Evolutionary conservation across 1,140 invertebrate species (phyloP).

Genomic region (Streblospio benedicti): DNA sequence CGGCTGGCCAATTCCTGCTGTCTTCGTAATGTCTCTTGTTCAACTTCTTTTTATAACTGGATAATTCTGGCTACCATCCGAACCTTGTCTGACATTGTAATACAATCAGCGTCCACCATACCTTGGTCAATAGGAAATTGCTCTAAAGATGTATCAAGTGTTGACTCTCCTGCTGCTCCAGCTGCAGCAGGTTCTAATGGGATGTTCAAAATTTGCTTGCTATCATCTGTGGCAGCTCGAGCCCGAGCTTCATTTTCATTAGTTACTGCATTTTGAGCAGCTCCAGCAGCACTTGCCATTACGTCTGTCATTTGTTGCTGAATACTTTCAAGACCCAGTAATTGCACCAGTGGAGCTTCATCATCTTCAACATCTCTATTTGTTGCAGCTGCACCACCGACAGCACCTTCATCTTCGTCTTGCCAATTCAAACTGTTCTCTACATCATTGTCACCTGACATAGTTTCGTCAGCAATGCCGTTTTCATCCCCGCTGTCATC

Average conservation of each 20-base stretch:
- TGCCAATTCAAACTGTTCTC: conserved; percentile 45
- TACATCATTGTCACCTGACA: conserved; percentile 68
- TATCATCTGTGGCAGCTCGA: not conserved
- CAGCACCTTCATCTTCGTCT: not conserved
- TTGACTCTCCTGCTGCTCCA: not conserved
- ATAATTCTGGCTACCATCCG: not conserved
- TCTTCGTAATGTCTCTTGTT: too few relatives aligned
- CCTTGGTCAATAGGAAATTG: not conserved
- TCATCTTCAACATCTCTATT: conserved; percentile 3
- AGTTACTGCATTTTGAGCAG: conserved; percentile 1
- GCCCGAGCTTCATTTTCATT: conserved; percentile 6
- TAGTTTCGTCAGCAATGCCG: conserved; percentile 72
- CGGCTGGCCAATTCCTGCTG: too few relatives aligned
- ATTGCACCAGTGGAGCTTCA: conserved; percentile 1
- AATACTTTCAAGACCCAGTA: conserved; percentile 1
- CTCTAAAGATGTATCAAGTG: not conserved
- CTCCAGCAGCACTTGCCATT: conserved; percentile 2
- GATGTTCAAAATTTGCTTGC: too few relatives aligned
- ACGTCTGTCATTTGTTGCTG: conserved; percentile 9
- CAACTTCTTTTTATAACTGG: too few relatives aligned
- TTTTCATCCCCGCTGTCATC: conserved; percentile 64
- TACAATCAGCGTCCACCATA: not conserved
- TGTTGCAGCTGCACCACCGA: too few relatives aligned
- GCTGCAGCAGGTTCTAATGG: too few relatives aligned
- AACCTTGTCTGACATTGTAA: not conserved